Evolutionary conservation across 2,113 vertebrate genomes (phyloP), one percentile per base, ranked within the genome.

Genomic region (Pangasianodon hypophthalmus): DNA sequence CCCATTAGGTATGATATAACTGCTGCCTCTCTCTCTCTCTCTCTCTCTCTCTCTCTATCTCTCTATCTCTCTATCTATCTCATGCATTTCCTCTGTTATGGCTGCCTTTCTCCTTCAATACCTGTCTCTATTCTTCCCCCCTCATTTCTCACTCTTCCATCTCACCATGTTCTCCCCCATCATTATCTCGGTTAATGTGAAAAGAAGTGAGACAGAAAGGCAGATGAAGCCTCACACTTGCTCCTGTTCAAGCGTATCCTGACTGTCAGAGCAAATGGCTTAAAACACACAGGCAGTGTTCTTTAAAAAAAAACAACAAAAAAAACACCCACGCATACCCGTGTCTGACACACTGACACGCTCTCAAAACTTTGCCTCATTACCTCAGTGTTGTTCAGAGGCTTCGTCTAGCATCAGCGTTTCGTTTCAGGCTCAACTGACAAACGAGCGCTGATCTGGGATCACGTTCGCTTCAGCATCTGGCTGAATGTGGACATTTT

Each of bases 171-270:
- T 67, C 58, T n/a, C 2, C 58, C 26, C 14, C 24, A 64, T 48
- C 9, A 44, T 67, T 85, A 14, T 67, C 13, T 7, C 0, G 14
- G 32, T 19, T 71, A 18, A 67, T 46, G 58, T 48, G 58, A 85
- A 85, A 13, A 16, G 41, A 67, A 67, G 37, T 62, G 58, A 29
- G 37, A 52, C 44, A 52, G 67, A 75, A 73, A 77, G 19, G 11
- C 52, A 75, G 29, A 80, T 3, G 46, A 52, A 86, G n/a, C 85
- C 50, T 37, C 6, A 54, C 18, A 50, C 11, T 85, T 2, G n/a
- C 11, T 83, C n/a, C 46, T 86, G 24, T 52, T 87, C 69, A 77
- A 75, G 48, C 85, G 8, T 41, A 75, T 85, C 84, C 37, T 7
- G 13, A 21, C 85, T 87, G 67, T 87, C 67, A 56, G 52, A 75